These are phyloP conservation scores for Seriola aureovittata DNA, from an alignment of 2,113 vertebrate species.

Conservation along the genomic window DNA sequence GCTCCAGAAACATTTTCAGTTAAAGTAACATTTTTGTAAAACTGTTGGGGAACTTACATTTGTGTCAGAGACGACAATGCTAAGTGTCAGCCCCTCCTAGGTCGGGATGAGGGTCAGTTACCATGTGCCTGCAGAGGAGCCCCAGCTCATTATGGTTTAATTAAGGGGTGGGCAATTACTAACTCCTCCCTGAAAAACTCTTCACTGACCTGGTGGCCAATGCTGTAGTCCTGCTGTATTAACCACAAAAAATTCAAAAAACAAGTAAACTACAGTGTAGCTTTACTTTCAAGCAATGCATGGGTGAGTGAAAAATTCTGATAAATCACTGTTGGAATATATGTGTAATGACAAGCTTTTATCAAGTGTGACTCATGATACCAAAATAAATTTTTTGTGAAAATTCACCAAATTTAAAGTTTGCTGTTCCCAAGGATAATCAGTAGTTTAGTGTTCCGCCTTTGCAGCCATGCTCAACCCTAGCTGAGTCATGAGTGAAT, in stretches of 20 bases:
- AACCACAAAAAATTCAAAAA: neutral
- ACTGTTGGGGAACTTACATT: conserved; percentile 40
- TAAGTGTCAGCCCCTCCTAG: conserved; percentile 2
- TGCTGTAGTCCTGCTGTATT: neutral
- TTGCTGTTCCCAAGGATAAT: neutral
- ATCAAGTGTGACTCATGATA: neutral
- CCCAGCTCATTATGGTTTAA: conserved; percentile 56
- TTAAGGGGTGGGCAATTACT: conserved; percentile 35
- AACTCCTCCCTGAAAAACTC: conserved; percentile 41
- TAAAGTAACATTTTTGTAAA: conserved; percentile 6
- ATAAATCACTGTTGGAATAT: neutral
- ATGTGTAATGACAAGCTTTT: neutral
- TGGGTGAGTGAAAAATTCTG: neutral
- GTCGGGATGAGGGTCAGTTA: conserved; percentile 44
- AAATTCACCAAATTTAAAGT: conserved; percentile 6
- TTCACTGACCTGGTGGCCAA: conserved; percentile 39
- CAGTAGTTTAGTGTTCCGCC: neutral
- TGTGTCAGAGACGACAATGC: conserved; percentile 4
- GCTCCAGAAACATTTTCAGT: conserved; percentile 39
- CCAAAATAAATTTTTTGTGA: neutral
- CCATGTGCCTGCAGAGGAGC: conserved; percentile 46
- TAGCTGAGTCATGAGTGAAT: neutral
- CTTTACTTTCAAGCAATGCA: neutral
- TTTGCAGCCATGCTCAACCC: neutral
- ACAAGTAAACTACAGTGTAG: neutral